Evolutionary conservation across 2,888 invertebrate species (phyloP).

Genomic region (Acronicta leporina): DNA sequence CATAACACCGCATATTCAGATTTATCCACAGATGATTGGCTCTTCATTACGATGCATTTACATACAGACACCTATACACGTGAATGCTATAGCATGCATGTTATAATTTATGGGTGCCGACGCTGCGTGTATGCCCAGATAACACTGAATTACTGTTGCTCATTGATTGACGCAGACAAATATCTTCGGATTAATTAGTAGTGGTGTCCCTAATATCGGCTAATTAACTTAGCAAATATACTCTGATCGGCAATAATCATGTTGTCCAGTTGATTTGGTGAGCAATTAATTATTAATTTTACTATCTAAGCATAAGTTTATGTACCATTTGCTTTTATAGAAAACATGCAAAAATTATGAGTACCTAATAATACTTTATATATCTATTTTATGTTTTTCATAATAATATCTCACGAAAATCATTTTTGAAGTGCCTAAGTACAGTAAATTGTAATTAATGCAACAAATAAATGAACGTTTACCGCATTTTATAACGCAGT

Average conservation of each 20-base stretch:
- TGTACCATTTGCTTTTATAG: too few relatives aligned
- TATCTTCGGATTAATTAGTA: slow-evolving; percentile 57
- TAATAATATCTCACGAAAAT: too few relatives aligned
- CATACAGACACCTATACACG: slow-evolving; percentile 11
- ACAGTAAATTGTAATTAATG: too few relatives aligned
- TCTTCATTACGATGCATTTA: slow-evolving; percentile 48
- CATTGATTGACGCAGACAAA: slow-evolving; percentile 60
- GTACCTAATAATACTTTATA: too few relatives aligned
- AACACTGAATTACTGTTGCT: slow-evolving; percentile 56
- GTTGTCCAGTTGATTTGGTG: background rate
- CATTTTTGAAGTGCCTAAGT: too few relatives aligned
- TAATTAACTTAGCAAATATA: slow-evolving; percentile 53
- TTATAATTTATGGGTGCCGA: slow-evolving; percentile 38
- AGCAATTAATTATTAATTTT: background rate
- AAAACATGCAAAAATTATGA: too few relatives aligned
- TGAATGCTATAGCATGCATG: slow-evolving; percentile 16
- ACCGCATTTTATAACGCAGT: too few relatives aligned
- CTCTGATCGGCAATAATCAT: slow-evolving; percentile 1
- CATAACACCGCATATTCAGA: slow-evolving; percentile 37
- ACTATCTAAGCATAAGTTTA: too few relatives aligned
- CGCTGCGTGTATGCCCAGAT: slow-evolving; percentile 51
- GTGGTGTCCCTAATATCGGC: slow-evolving; percentile 42
- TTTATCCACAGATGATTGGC: slow-evolving; percentile 50
- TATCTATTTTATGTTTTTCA: too few relatives aligned
- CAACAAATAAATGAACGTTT: too few relatives aligned